These are phyloP conservation scores for Magallana angulata DNA, from an alignment of 1,140 invertebrate genomes.

Conservation along the genomic window DNA sequence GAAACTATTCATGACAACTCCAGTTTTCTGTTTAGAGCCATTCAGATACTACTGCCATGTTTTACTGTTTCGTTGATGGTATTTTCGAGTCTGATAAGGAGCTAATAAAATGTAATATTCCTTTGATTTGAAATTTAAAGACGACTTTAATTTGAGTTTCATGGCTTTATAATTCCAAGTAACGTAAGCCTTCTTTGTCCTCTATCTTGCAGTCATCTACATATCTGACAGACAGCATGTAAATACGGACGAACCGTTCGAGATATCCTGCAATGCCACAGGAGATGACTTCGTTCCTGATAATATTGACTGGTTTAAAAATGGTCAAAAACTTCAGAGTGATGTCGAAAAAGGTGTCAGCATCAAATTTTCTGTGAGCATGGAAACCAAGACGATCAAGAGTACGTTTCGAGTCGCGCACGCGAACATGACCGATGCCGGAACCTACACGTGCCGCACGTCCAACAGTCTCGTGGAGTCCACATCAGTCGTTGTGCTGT, in stretches of 20 bases:
- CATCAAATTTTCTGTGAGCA: conserved; percentile 64
- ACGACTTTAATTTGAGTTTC: conserved; percentile 8
- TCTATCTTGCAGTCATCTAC: conserved; percentile 61
- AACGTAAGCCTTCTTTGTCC: not conserved
- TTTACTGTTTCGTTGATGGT: not conserved
- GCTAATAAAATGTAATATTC: not conserved
- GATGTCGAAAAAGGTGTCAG: conserved; percentile 52
- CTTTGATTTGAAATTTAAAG: conserved; percentile 7
- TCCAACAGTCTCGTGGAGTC: conserved; percentile 67
- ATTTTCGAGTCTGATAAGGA: not conserved
- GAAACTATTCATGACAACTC: not conserved
- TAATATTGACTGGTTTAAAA: conserved; percentile 74
- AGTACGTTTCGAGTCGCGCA: conserved; percentile 68
- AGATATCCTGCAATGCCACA: conserved; percentile 70
- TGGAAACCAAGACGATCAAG: conserved; percentile 65
- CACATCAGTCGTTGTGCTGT: conserved; percentile 67
- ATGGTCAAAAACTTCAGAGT: conserved; percentile 68
- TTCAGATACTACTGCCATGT: not conserved
- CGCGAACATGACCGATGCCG: conserved; percentile 66
- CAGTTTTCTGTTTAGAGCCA: not conserved
- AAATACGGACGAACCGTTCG: conserved; percentile 65
- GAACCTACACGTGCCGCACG: conserved; percentile 69
- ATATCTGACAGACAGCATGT: conserved; percentile 64
- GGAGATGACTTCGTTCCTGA: conserved; percentile 69
- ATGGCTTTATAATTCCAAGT: not conserved